Evolutionary conservation across 1,140 invertebrate species (phyloP).

Genomic region (Caenorhabditis briggsae): DNA sequence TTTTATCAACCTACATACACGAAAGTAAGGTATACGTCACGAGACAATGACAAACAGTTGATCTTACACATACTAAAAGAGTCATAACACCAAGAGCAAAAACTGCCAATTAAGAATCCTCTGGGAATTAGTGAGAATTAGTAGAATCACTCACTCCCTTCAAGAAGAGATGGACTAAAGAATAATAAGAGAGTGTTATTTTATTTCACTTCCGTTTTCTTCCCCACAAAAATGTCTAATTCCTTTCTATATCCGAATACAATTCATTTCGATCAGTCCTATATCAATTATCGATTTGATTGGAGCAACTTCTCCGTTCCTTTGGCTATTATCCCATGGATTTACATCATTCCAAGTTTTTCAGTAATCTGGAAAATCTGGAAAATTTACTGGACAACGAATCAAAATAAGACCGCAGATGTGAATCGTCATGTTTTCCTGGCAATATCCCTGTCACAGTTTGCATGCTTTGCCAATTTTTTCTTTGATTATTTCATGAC

Average conservation of each 20-base stretch:
- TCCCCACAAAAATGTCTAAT: neutral
- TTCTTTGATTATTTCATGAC: constrained; percentile 38
- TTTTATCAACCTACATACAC: too few relatives aligned
- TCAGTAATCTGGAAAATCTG: constrained; percentile 13
- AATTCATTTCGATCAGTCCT: constrained; percentile 26
- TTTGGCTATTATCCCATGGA: constrained; percentile 1
- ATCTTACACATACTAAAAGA: too few relatives aligned
- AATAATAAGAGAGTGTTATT: too few relatives aligned
- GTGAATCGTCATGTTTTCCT: constrained; percentile 23
- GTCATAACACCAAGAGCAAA: too few relatives aligned
- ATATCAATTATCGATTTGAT: neutral
- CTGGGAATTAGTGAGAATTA: too few relatives aligned
- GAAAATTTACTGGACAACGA: neutral
- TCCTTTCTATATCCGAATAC: constrained; percentile 1
- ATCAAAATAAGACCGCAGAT: neutral
- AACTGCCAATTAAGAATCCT: too few relatives aligned
- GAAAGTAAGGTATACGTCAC: too few relatives aligned
- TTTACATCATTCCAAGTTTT: constrained; percentile 23
- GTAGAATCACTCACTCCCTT: too few relatives aligned
- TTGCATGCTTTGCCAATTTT: neutral
- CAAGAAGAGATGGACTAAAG: too few relatives aligned
- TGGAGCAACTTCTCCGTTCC: neutral
- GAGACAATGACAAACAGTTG: too few relatives aligned
- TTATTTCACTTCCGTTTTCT: neutral
- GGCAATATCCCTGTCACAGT: neutral